These are phyloP conservation scores for Argyrosomus japonicus DNA, from an alignment of 2,113 vertebrate genomes.

Conservation along the genomic window DNA sequence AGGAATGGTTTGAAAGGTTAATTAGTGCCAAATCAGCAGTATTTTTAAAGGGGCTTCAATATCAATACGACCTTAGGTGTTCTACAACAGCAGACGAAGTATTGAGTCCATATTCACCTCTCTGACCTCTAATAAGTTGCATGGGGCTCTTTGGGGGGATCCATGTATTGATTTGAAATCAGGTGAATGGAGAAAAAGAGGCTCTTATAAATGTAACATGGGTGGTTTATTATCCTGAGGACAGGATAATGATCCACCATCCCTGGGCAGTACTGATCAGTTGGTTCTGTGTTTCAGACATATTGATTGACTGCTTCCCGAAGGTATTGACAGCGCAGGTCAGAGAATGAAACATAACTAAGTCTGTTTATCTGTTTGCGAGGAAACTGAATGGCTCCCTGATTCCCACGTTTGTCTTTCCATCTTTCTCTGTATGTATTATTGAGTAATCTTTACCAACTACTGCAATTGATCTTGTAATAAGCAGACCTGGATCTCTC, in stretches of 20 bases:
- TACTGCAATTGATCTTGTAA: not conserved
- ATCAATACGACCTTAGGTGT: constrained; percentile 53
- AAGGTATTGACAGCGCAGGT: constrained; percentile 33
- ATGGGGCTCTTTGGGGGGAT: constrained; percentile 42
- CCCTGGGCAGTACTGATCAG: constrained; percentile 58
- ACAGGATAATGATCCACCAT: constrained; percentile 65
- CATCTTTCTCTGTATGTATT: not conserved
- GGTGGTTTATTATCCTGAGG: constrained; percentile 63
- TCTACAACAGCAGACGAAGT: constrained; percentile 55
- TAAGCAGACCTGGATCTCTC: not conserved
- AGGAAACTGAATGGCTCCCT: constrained; percentile 10
- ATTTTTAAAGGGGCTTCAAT: constrained; percentile 42
- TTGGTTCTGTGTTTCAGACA: constrained; percentile 46
- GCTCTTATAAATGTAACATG: constrained; percentile 65
- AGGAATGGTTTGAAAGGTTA: constrained; percentile 25
- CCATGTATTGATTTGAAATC: constrained; percentile 67
- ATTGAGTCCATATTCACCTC: constrained; percentile 48
- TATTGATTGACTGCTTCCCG: constrained; percentile 56
- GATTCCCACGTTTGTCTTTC: constrained; percentile 10
- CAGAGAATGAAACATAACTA: constrained; percentile 11
- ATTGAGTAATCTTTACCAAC: not conserved
- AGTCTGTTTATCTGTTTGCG: constrained; percentile 18
- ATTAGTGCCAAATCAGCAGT: constrained; percentile 55
- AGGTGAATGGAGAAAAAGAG: constrained; percentile 54
- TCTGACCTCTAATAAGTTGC: constrained; percentile 52